Evolutionary conservation across 2,113 vertebrate genomes (phyloP), one percentile per base, ranked within the genome.

Genomic region (Ctenodactylus gundi): DNA sequence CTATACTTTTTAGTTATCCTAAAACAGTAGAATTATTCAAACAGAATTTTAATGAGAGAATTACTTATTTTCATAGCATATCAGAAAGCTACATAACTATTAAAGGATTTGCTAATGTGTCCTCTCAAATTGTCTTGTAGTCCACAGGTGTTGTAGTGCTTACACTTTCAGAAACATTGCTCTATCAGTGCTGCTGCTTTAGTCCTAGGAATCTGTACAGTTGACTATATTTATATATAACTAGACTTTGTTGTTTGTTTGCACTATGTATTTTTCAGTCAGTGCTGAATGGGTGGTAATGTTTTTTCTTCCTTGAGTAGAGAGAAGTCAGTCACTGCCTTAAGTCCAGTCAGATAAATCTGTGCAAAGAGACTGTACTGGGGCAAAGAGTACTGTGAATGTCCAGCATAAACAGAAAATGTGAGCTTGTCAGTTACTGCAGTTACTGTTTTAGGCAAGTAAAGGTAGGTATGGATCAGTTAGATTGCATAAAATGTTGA

Each of bases 381-480:
- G 36, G 49, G 44, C 23, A 93, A 29, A 82, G 13, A 55, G 68
- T 17, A 82, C 83, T 72, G 51, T 86, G 64, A 84, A 23, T 49
- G 10, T 1, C 53, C 25, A 73, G 17, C 6, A 85, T 85, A 76
- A 88, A 62, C 7, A 93, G 36, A 85, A 68, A 91, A 85, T 91
- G 29, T 67, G 41, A 84, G 41, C 51, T 75, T 91, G 70, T 20
- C 55, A 87, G 12, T 39, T 84, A 88, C 36, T 34, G 91, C n/a
- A n/a, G n/a, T n/a, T n/a, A n/a, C n/a, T n/a, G n/a, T 73, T 65
- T 73, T 88, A 88, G 64, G 57, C 76, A 84, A 91, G 20, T 53
- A 81, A 70, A 15, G 21, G 15, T 36, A 81, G 27, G n/a, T 88
- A 12, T 85, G 77, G 29, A 64, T 83, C 39, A 49, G 15, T 20